Conservation (phyloP, 2,888 invertebrate genomes). For the Meloe dianella region DNA sequence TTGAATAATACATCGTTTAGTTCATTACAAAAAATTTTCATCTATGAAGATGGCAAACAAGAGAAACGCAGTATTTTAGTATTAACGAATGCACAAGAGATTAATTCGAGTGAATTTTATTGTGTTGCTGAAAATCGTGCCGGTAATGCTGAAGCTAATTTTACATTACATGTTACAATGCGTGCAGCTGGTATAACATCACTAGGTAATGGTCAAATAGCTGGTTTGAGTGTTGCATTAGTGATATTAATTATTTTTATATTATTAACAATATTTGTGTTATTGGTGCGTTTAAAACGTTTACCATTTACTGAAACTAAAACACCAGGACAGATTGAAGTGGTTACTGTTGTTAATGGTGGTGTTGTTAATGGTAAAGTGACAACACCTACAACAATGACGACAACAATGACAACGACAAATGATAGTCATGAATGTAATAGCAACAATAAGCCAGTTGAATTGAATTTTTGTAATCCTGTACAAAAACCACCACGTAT, state of each 20-base stretch:
- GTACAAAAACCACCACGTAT: slow-evolving; percentile 75
- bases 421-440: slow-evolving; percentile 49
- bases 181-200: slow-evolving; percentile 80
- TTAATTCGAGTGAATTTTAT: slow-evolving; percentile 83
- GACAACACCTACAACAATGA: slow-evolving; percentile 58
- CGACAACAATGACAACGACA: slow-evolving; percentile 50
- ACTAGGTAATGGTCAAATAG: slow-evolving; percentile 83
- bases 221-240: slow-evolving; percentile 81
- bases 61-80: slow-evolving; percentile 79
- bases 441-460: slow-evolving; percentile 50
- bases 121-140: slow-evolving; percentile 91
- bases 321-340: slow-evolving; percentile 75
- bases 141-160: slow-evolving; percentile 87
- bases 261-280: slow-evolving; percentile 73
- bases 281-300: slow-evolving; percentile 76
- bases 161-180: slow-evolving; percentile 82
- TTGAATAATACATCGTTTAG: slow-evolving; percentile 80
- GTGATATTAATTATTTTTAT: slow-evolving; percentile 79
- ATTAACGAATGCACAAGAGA: slow-evolving; percentile 82
- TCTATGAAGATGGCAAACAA: slow-evolving; percentile 77
- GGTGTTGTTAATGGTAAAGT: slow-evolving; percentile 61
- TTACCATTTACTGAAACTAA: slow-evolving; percentile 77
- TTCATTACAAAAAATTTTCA: slow-evolving; percentile 76
- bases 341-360: slow-evolving; percentile 68
- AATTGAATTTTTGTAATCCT: slow-evolving; percentile 66